These are phyloP conservation scores for Euglossa dilemma DNA, from an alignment of 1,140 invertebrate genomes.

Conservation along the genomic window DNA sequence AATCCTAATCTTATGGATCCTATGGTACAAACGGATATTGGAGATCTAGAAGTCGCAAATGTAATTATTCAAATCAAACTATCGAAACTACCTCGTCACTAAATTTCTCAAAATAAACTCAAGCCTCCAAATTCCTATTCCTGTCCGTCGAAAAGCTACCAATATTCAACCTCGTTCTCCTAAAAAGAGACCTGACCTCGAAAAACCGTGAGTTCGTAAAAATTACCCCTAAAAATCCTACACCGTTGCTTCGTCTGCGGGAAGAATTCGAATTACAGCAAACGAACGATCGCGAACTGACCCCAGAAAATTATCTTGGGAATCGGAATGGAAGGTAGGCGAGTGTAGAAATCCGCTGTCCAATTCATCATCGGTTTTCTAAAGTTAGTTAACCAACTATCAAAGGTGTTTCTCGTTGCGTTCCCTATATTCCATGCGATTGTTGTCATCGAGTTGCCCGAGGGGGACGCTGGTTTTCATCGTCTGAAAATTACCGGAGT, in stretches of 20 bases:
- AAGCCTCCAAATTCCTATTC: too few species aligned
- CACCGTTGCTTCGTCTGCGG: neutral
- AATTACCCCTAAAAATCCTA: too few species aligned
- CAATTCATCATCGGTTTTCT: neutral
- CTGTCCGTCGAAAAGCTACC: too few species aligned
- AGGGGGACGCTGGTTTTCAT: neutral
- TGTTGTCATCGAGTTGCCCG: neutral
- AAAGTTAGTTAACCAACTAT: neutral
- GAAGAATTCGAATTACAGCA: neutral
- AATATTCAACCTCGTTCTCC: too few species aligned
- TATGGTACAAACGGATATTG: too few species aligned
- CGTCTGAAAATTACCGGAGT: neutral
- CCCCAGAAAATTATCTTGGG: neutral
- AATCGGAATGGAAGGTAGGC: neutral
- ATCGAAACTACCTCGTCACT: too few species aligned
- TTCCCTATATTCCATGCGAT: neutral
- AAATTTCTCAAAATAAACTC: too few species aligned
- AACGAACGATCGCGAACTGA: neutral
- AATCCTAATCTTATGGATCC: too few species aligned
- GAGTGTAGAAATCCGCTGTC: neutral
- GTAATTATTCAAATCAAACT: too few species aligned
- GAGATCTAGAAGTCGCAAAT: too few species aligned
- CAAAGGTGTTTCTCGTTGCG: neutral
- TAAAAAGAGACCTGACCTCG: too few species aligned
- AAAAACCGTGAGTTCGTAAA: too few species aligned